These are phyloP conservation scores for Stratiomys singularior DNA, from an alignment of 2,888 invertebrate genomes.

Conservation along the genomic window DNA sequence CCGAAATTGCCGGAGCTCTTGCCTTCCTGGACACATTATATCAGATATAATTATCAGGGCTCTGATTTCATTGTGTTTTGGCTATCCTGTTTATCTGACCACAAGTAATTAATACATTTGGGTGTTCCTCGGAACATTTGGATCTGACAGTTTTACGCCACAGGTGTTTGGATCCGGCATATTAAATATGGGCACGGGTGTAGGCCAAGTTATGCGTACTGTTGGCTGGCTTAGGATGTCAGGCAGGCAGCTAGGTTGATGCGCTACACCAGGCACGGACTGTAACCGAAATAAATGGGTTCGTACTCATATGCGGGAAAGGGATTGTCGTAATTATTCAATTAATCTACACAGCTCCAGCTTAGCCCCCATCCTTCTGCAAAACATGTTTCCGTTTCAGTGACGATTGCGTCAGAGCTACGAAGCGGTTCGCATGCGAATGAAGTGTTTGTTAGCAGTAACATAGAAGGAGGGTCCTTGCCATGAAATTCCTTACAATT, in stretches of 20 bases:
- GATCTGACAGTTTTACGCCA: slow-evolving; percentile 61
- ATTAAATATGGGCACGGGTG: slow-evolving; percentile 24
- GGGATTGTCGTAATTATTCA: slow-evolving; percentile 56
- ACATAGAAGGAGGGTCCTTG: too few relatives aligned
- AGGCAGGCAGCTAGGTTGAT: slow-evolving; percentile 13
- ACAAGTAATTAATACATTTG: slow-evolving; percentile 60
- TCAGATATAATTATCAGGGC: slow-evolving; percentile 50
- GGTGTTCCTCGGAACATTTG: slow-evolving; percentile 54
- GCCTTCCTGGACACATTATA: slow-evolving; percentile 40
- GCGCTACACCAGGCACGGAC: neutral
- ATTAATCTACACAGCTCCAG: slow-evolving; percentile 54
- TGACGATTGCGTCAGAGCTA: slow-evolving; percentile 7
- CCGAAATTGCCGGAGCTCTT: slow-evolving; percentile 24
- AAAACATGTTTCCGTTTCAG: slow-evolving; percentile 21
- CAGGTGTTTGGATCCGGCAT: slow-evolving; percentile 61
- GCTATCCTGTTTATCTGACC: slow-evolving; percentile 51
- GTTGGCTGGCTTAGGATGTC: neutral
- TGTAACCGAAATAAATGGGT: slow-evolving; percentile 51
- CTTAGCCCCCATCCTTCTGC: neutral
- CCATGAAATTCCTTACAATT: too few relatives aligned
- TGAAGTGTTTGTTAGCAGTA: too few relatives aligned
- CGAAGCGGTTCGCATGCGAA: too few relatives aligned
- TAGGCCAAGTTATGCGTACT: neutral
- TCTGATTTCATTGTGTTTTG: slow-evolving; percentile 50
- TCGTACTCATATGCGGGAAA: slow-evolving; percentile 51